Conservation (phyloP, 2,113 vertebrate species). For the Pseudois nayaur region DNA sequence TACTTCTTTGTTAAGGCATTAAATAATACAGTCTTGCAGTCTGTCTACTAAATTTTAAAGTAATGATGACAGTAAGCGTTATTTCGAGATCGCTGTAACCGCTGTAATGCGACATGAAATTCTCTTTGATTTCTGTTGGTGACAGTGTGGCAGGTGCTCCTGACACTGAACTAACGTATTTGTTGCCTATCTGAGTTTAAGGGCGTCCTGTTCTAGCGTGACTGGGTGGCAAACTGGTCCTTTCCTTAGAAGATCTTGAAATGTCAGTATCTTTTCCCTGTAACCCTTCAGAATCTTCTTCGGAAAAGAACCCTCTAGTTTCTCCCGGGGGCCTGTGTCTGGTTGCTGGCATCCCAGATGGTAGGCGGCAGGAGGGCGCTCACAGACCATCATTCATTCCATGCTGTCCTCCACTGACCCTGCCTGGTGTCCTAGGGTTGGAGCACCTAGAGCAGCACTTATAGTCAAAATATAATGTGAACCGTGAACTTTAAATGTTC, state of each 20-base stretch:
- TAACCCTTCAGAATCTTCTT: background rate
- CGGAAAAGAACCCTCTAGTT: background rate
- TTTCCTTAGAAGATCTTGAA: background rate
- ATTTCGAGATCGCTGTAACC: background rate
- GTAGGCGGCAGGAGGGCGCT: background rate
- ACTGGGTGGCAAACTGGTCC: background rate
- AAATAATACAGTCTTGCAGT: background rate
- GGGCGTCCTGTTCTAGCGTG: background rate
- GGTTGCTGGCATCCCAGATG: background rate
- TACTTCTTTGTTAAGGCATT: background rate
- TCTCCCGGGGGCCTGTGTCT: background rate
- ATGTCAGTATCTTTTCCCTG: background rate
- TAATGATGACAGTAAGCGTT: background rate
- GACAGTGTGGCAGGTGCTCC: background rate
- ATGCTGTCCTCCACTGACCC: background rate
- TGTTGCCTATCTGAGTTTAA: background rate
- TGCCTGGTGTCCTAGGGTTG: background rate
- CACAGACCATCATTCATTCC: background rate
- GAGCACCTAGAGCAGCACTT: background rate
- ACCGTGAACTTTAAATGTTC: background rate
- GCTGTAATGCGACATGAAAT: background rate
- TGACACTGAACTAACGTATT: background rate
- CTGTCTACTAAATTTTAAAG: background rate
- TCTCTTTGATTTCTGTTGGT: background rate
- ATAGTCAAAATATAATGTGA: background rate